Evolutionary conservation across 2,888 invertebrate species (phyloP), one percentile per base, ranked within the genome.

Genomic region (Ptilodon capucinus): DNA sequence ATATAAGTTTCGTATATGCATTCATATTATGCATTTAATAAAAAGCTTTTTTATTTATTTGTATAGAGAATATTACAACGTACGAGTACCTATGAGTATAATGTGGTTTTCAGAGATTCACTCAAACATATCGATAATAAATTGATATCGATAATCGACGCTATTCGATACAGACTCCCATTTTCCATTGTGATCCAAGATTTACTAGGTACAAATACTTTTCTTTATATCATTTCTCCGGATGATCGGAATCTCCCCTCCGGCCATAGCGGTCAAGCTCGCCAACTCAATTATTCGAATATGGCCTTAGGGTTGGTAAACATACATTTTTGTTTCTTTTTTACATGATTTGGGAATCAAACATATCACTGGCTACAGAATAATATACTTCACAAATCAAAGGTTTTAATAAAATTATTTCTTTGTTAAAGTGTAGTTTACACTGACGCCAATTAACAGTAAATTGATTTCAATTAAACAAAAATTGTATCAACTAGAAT

Each of bases 201-300:
- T 60, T 64, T 56, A 54, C 60, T 54, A 48, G 55, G 44, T 39
- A 36, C 25, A 36, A 35, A 17, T 35, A 17, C 17, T 16, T 17
- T 35, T 35, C 17, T 35, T 35, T 35, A 35, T 35, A 11, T 17
- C 56, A 60, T 51, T 60, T 49, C 46, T 53, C 52, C 53, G 49
- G 58, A 56, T 61, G 51, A 52, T 58, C 64, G 56, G 23, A 49
- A 21, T 40, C 28, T 49, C 52, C 56, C 53, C 44, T 28, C 41
- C 52, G 51, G 47, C 34, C 34, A 35, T 3, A 35, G 4, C 35
- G 17, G 52, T 53, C 57, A 56, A 44, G 39, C 54, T 39, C 40
- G 46, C 57, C 47, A 49, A 64, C 59, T 55, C 64, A 48, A 64
- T 64, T 64, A 64, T 46, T 45, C 39, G 52, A 48, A 50, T 53